These are phyloP conservation scores for Aeoliscus strigatus DNA, from an alignment of 2,797 vertebrate genomes.

Conservation along the genomic window DNA sequence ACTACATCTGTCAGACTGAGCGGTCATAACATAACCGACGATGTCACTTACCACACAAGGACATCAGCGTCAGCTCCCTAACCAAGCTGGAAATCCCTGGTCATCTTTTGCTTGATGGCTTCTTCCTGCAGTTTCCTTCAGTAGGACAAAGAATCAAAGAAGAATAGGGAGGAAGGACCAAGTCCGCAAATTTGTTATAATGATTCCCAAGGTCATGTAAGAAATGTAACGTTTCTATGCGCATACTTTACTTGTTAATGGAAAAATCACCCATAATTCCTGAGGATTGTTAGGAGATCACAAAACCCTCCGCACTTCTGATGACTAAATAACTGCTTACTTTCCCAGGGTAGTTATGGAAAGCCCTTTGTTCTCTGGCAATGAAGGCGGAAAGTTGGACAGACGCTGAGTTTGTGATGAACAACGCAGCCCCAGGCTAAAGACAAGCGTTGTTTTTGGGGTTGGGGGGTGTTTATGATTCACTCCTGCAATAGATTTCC, in stretches of 20 bases:
- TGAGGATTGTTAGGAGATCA: slow-evolving; percentile 36
- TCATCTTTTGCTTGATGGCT: slow-evolving; percentile 9
- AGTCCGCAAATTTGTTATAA: slow-evolving; percentile 12
- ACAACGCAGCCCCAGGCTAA: slow-evolving; percentile 53
- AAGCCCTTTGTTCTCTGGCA: slow-evolving; percentile 72
- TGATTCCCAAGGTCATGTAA: no score
- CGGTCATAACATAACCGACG: slow-evolving; percentile 25
- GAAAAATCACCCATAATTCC: slow-evolving; percentile 36
- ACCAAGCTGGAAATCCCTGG: slow-evolving; percentile 29
- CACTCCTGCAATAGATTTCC: no score
- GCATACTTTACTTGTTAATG: no score
- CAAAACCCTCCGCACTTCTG: slow-evolving; percentile 40
- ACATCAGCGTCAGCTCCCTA: slow-evolving; percentile 24
- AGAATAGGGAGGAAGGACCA: background rate
- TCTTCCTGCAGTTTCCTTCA: background rate
- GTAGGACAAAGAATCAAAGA: background rate
- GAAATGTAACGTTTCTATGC: no score
- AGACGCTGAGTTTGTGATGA: slow-evolving; percentile 61
- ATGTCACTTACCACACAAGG: slow-evolving; percentile 44
- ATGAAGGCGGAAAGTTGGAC: slow-evolving; percentile 69
- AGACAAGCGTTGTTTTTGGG: slow-evolving; percentile 25
- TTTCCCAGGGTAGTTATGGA: slow-evolving; percentile 71
- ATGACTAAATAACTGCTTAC: slow-evolving; percentile 58
- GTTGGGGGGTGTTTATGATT: no score
- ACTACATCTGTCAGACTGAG: slow-evolving; percentile 43